These are phyloP conservation scores for Scelioninae gen. 1 DNA, from an alignment of 2,888 invertebrate species.

Conservation along the genomic window DNA sequence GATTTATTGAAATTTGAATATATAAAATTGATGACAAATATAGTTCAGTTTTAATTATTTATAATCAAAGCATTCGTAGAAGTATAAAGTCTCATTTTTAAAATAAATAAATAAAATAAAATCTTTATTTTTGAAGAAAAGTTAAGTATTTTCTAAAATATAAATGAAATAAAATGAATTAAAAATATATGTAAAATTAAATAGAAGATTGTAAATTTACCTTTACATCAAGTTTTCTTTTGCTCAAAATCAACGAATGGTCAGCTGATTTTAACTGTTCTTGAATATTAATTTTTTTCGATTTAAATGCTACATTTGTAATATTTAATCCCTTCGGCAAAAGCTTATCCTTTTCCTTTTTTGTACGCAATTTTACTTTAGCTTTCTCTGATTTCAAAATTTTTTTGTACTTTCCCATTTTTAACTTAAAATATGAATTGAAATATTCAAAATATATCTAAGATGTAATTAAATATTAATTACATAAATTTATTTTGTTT, in stretches of 20 bases:
- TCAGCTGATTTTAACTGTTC: slow-evolving; percentile 89
- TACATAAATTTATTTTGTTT: no score
- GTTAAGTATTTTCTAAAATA: no score
- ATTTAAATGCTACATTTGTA: slow-evolving; percentile 94
- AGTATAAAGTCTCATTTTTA: no score
- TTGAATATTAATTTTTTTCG: slow-evolving; percentile 92
- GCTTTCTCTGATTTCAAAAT: slow-evolving; percentile 93
- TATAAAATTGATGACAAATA: no score
- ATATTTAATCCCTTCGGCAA: slow-evolving; percentile 95
- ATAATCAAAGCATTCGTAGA: no score
- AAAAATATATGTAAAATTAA: not conserved
- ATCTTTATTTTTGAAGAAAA: no score
- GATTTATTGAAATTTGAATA: no score
- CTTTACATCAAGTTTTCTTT: slow-evolving; percentile 89
- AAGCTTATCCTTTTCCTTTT: slow-evolving; percentile 86
- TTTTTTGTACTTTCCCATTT: slow-evolving; percentile 89
- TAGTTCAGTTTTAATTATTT: no score
- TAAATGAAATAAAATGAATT: no score
- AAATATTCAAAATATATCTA: no score
- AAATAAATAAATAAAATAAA: no score
- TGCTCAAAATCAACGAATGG: slow-evolving; percentile 87
- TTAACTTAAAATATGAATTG: slow-evolving; percentile 43
- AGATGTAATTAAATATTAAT: no score
- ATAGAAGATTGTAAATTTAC: slow-evolving; percentile 79
- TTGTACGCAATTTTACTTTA: slow-evolving; percentile 94